Evolutionary conservation across 1,140 invertebrate genomes (phyloP), one percentile per base, ranked within the genome.

Genomic region (Zaprionus gabonicus): DNA sequence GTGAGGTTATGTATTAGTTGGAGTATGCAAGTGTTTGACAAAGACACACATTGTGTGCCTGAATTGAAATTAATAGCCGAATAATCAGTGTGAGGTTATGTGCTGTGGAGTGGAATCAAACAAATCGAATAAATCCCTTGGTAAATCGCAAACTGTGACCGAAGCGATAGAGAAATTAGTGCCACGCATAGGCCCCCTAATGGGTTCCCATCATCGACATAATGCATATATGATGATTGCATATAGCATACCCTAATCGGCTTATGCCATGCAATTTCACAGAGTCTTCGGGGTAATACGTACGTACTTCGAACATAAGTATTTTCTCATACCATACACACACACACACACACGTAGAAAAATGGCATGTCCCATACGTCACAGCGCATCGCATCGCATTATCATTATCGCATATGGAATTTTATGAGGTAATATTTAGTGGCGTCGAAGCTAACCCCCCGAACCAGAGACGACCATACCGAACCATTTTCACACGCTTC

Each of bases 391-490:
- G 65, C 71, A 76, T 72, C 66, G 65, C 71, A 76, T 72, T 66
- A 76, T 66, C 57, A 72, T 72, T 73, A 72, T 63, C 75, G 70
- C 70, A 73, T 73, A 72, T 73, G 70, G 58, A 62, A 64, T 73
- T 70, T 68, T 49, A 77, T 77, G 70, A 68, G 70, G 75, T 77
- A 77, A 75, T 65, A 62, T 31, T 53, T 62, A 59, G 27, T 23
- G 3, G 51, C 15, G 13, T 31, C 17, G 65, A 6, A 36, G 46
- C 44, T 46, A 23, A 9, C 25, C 64, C 51, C 34, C 25, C 4
- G 12, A 51, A 25, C 46, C 46, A 12, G 28, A 28, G 9, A n/a
- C 34, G 12, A 34, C 28, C 31, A 28, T 41, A 28, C 25, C 31
- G 36, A 38, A 55, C 41, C 25, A 68, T 76, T 70, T 69, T 74